phyloP scores from a whole-genome alignment of 2,888 invertebrate species.

The Brassicogethes aeneus region DNA sequence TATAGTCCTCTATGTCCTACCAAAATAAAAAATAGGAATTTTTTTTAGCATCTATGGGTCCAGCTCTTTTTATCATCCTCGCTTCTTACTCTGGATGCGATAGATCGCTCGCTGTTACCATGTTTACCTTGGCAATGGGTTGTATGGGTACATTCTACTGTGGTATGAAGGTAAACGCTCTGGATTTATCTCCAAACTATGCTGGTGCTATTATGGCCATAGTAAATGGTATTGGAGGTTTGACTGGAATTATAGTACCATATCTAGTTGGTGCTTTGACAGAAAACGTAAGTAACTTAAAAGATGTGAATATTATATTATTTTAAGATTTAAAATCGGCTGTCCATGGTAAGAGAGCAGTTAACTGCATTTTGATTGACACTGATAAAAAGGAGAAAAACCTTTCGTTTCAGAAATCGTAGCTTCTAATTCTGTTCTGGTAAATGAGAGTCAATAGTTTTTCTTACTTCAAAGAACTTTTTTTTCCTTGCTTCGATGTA shows the following conservation, averaged over 20 bases:
- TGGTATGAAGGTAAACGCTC: slow-evolving; percentile 53
- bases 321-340: background rate
- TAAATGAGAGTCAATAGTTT: too few relatives aligned
- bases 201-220: slow-evolving; percentile 53
- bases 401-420: background rate
- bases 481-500: too few relatives aligned
- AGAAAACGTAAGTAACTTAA: slow-evolving; percentile 45
- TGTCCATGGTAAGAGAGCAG: background rate
- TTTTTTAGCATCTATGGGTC: slow-evolving; percentile 49
- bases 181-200: slow-evolving; percentile 54
- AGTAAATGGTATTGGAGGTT: slow-evolving; percentile 50
- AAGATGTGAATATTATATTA: background rate
- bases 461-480: too few relatives aligned
- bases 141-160: slow-evolving; percentile 61
- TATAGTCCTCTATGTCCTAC: background rate
- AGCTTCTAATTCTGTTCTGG: background rate
- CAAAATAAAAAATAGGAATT: background rate
- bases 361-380: too few relatives aligned
- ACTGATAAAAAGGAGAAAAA: background rate
- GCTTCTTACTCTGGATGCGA: slow-evolving; percentile 57
- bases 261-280: slow-evolving; percentile 50
- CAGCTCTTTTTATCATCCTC: slow-evolving; percentile 51
- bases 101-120: slow-evolving; percentile 40
- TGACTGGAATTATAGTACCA: slow-evolving; percentile 52
- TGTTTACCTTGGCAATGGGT: slow-evolving; percentile 53